phyloP scores from a whole-genome alignment of 2,888 invertebrate species.

The Tachina grossa region DNA sequence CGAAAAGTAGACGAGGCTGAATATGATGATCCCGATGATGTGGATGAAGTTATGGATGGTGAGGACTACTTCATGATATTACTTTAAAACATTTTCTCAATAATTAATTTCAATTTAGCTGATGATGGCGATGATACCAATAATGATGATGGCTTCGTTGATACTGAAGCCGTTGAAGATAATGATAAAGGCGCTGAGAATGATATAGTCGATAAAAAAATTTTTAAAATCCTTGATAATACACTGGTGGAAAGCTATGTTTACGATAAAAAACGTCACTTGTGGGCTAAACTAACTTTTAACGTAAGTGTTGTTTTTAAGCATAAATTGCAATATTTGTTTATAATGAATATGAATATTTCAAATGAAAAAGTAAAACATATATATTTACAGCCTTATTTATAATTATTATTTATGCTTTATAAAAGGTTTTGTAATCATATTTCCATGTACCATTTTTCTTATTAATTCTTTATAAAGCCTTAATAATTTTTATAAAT shows the following conservation, averaged over 20 bases:
- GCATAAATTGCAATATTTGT: too few relatives aligned
- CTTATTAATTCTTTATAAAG: too few relatives aligned
- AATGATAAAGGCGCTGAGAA: constrained; percentile 69
- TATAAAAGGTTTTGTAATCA: too few relatives aligned
- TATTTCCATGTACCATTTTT: too few relatives aligned
- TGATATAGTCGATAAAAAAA: constrained; percentile 77
- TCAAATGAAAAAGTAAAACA: too few relatives aligned
- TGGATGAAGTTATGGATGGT: constrained; percentile 84
- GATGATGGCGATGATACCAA: constrained; percentile 73
- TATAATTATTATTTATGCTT: too few relatives aligned
- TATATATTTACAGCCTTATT: too few relatives aligned
- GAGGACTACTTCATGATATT: background rate
- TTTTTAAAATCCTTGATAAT: constrained; percentile 78
- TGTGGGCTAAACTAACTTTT: constrained; percentile 94
- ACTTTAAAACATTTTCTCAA: background rate
- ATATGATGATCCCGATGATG: constrained; percentile 87
- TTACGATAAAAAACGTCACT: constrained; percentile 89
- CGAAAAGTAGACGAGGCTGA: constrained; percentile 86
- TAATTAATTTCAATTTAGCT: constrained; percentile 54
- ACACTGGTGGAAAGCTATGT: constrained; percentile 85
- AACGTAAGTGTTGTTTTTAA: constrained; percentile 83
- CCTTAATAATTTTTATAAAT: too few relatives aligned
- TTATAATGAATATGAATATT: too few relatives aligned
- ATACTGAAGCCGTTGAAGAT: constrained; percentile 68
- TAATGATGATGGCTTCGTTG: constrained; percentile 55